These are phyloP conservation scores for Gandaritis pyraliata DNA, from an alignment of 2,888 invertebrate species.

Conservation along the genomic window DNA sequence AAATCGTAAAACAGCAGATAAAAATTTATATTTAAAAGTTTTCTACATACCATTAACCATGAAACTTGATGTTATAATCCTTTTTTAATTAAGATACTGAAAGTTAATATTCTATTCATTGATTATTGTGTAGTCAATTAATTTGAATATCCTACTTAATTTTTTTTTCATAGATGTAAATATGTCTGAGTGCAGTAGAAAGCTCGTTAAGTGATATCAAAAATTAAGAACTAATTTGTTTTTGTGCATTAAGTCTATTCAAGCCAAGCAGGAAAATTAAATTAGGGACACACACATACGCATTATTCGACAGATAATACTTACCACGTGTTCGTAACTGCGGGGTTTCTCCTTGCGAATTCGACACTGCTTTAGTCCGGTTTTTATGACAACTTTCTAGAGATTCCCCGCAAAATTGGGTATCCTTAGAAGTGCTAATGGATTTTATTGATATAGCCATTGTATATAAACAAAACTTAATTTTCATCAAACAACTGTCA, in stretches of 20 bases:
- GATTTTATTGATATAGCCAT: constrained; percentile 57
- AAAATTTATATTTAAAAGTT: constrained; percentile 24
- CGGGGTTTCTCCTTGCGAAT: constrained; percentile 64
- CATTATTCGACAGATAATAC: constrained; percentile 12
- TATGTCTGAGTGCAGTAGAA: too few species aligned
- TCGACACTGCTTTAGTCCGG: constrained; percentile 66
- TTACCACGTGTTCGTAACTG: constrained; percentile 46
- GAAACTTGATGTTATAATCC: constrained; percentile 31
- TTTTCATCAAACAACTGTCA: constrained; percentile 12
- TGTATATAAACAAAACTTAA: constrained; percentile 27
- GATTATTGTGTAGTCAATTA: constrained; percentile 11
- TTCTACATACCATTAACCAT: constrained; percentile 21
- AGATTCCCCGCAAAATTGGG: constrained; percentile 66
- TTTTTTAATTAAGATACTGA: too few species aligned
- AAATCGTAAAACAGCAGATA: constrained; percentile 23
- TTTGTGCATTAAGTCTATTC: neutral
- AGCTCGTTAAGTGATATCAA: too few species aligned
- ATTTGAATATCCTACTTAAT: neutral
- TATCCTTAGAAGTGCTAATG: constrained; percentile 77
- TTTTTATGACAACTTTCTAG: constrained; percentile 77
- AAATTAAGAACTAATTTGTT: too few species aligned
- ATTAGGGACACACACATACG: constrained; percentile 45
- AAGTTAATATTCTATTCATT: constrained; percentile 24
- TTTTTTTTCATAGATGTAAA: neutral
- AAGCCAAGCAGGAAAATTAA: constrained; percentile 16